Base-by-base conservation (phyloP, 35 echinoderm and acorn worm species). In the Ophioderma brevispina region DNA sequence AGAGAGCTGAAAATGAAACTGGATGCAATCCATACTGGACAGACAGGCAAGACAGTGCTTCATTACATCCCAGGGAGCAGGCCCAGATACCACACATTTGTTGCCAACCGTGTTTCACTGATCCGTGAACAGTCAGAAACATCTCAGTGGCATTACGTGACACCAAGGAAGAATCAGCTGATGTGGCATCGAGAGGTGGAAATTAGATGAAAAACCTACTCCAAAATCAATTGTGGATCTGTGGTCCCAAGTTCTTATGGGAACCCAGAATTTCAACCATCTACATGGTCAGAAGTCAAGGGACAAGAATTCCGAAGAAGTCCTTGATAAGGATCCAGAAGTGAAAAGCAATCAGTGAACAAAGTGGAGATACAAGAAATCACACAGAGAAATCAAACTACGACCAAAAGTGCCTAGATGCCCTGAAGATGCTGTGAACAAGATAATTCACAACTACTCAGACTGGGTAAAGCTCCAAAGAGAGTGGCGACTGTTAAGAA, bases 31-130 rank as follows among this genome's bases (percentile, higher is more conserved):
- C 46, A 52, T 94, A 87, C 55, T 95, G 94, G 94, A 81, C 85
- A 15, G 89, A 95, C 76, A 81, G 40, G 8, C n/a, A 85, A 38
- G n/a, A 89, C 91, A 31, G 85, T 88, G 5, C 35, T 92, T 35
- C 89, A 82, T 0, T 95, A 95, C 84, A 95, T 95, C 35, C 76
- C 76, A 78, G 92, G 91, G 70, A 89, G 92, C 28, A 85, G 80
- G 8, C 38, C 56, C 31, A 70, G 82, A 25, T 96, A 92, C 80
- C 90, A 89, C 42, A 83, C 85, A 37, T 95, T 88, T 75, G 94
- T 95, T 31, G 70, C 94, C 28, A 95, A 92, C 55, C 42, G 94
- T 32, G 90, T 92, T 32, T 89, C 92, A 40, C 31, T 84, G 0
- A 95, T 95, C 80, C 81, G 94, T 81, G 86, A 89, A 4, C 31